Conservation (phyloP, 2,113 vertebrate species). For the Erythrocercus mccallii region DNA sequence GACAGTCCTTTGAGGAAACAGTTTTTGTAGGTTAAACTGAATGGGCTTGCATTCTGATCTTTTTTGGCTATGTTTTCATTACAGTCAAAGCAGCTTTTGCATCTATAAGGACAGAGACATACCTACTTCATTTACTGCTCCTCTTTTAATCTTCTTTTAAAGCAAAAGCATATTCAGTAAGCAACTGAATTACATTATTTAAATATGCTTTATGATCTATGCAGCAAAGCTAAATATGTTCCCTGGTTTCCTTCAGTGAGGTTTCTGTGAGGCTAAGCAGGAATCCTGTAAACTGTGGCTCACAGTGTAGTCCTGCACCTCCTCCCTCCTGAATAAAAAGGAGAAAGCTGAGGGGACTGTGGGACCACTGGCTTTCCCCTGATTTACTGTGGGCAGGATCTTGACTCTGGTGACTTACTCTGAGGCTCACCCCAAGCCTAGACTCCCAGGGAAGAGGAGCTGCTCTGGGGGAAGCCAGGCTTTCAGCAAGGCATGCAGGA, state of each 20-base stretch:
- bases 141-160: background rate
- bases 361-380: background rate
- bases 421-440: background rate
- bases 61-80: background rate
- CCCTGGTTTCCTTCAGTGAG: background rate
- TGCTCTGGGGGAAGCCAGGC: background rate
- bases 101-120: background rate
- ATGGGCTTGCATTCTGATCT: background rate
- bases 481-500: background rate
- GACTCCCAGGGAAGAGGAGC: background rate
- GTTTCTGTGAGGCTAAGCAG: background rate
- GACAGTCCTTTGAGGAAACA: background rate
- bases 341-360: background rate
- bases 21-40: background rate
- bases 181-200: background rate
- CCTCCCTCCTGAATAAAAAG: background rate
- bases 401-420: background rate
- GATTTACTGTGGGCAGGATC: background rate
- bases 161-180: background rate
- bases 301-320: background rate
- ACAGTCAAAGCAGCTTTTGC: background rate
- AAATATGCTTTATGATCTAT: background rate
- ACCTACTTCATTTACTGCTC: background rate
- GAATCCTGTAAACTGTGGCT: background rate
- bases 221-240: background rate